Conservation (phyloP, 1,140 invertebrate genomes). For the Spodoptera litura region DNA sequence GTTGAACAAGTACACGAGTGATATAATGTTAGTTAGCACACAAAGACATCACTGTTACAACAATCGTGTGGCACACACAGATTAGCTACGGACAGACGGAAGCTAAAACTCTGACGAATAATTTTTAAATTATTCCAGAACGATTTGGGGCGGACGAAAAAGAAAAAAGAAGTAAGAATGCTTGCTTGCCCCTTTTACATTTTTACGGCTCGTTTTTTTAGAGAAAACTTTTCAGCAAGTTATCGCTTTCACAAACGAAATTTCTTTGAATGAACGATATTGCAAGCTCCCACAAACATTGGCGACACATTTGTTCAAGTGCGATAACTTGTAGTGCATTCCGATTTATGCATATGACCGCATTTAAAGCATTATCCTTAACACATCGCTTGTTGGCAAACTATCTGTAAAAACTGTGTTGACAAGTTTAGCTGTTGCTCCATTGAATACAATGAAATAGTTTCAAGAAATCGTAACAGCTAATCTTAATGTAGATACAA, state of each 20-base stretch:
- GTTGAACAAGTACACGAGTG: constrained; percentile 11
- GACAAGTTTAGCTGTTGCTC: constrained; percentile 76
- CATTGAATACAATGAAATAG: constrained; percentile 31
- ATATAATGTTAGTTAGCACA: constrained; percentile 40
- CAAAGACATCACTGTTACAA: constrained; percentile 36
- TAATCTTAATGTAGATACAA: constrained; percentile 73
- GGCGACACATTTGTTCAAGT: constrained; percentile 63
- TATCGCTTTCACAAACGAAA: constrained; percentile 79
- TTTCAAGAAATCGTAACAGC: constrained; percentile 60
- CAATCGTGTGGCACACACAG: constrained; percentile 39
- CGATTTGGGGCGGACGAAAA: constrained; percentile 97
- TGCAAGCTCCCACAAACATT: constrained; percentile 64
- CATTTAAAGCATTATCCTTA: constrained; percentile 76
- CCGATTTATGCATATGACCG: constrained; percentile 78
- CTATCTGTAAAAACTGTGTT: constrained; percentile 65
- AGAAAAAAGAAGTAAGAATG: constrained; percentile 98
- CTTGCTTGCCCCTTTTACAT: constrained; percentile 85
- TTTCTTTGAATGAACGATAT: constrained; percentile 60
- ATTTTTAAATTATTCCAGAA: constrained; percentile 90
- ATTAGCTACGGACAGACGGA: constrained; percentile 29
- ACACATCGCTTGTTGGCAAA: constrained; percentile 83
- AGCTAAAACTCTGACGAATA: constrained; percentile 68
- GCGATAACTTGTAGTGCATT: constrained; percentile 84
- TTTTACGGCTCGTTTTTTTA: constrained; percentile 83
- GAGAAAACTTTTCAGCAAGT: constrained; percentile 78